Percentiles rank a stretch among this genome's conserved stretches.
Evolutionary conservation across 2,888 invertebrate species (phyloP).

Genomic region (Alsophila aescularia): DNA sequence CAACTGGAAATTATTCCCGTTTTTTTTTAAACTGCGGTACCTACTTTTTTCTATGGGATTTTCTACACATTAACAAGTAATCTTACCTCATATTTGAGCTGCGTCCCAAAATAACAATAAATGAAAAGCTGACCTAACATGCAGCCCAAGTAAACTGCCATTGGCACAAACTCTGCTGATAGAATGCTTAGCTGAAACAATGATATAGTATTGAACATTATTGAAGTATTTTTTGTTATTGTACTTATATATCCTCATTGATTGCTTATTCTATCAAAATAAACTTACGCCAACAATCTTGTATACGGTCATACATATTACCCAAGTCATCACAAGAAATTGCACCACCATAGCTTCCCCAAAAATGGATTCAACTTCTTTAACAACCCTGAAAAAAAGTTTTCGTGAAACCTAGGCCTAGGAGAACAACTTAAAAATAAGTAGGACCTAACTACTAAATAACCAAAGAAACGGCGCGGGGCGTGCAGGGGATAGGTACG

Average conservation of each 20-base stretch:
- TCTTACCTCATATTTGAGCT: constrained; percentile 63
- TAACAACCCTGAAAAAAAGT: constrained; percentile 52
- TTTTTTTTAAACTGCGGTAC: too few relatives aligned
- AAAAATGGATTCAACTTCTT: constrained; percentile 68
- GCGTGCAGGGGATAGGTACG: too few relatives aligned
- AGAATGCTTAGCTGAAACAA: constrained; percentile 60
- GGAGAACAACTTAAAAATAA: too few relatives aligned
- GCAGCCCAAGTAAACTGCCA: constrained; percentile 64
- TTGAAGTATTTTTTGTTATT: background rate
- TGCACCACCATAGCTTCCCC: constrained; percentile 65
- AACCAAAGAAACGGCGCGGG: too few relatives aligned
- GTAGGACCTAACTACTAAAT: too few relatives aligned
- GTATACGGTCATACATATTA: constrained; percentile 75
- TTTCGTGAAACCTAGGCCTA: too few relatives aligned
- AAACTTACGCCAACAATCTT: constrained; percentile 68
- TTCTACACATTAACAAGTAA: background rate
- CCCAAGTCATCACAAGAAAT: constrained; percentile 67
- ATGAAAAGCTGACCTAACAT: constrained; percentile 70
- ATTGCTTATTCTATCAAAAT: too few relatives aligned
- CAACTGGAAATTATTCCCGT: too few relatives aligned
- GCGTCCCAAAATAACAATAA: constrained; percentile 73
- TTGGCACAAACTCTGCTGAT: constrained; percentile 65
- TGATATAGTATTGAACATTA: background rate
- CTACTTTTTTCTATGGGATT: too few relatives aligned
- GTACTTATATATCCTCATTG: background rate